These are phyloP conservation scores for Deroplatys truncata DNA, from an alignment of 2,888 invertebrate genomes.

Conservation along the genomic window DNA sequence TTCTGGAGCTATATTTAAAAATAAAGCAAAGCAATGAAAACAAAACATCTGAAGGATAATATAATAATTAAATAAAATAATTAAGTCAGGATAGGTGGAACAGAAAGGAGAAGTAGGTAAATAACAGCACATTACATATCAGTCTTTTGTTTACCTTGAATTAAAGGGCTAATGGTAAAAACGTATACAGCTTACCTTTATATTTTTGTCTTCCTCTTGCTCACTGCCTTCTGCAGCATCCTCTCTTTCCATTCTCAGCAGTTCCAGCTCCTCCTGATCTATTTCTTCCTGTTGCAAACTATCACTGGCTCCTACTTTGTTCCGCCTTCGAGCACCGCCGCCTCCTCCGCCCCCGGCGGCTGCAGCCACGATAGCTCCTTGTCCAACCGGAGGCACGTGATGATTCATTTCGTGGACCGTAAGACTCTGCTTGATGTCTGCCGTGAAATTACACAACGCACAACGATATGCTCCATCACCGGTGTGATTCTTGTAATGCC, in stretches of 20 bases:
- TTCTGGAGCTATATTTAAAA: too few relatives aligned
- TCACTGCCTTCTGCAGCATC: conserved; percentile 18
- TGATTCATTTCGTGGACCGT: conserved; percentile 91
- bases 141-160: too few relatives aligned
- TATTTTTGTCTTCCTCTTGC: neutral
- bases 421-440: conserved; percentile 86
- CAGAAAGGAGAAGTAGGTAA: too few relatives aligned
- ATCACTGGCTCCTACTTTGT: conserved; percentile 72
- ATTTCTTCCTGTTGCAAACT: conserved; percentile 36
- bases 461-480: conserved; percentile 82
- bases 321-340: conserved; percentile 53
- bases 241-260: conserved; percentile 33
- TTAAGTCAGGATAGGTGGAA: too few relatives aligned
- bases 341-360: conserved; percentile 50
- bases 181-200: neutral
- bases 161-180: neutral
- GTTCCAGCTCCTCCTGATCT: conserved; percentile 37
- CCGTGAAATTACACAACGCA: conserved; percentile 83
- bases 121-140: too few relatives aligned
- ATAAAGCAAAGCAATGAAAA: too few relatives aligned
- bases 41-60: too few relatives aligned
- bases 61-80: too few relatives aligned
- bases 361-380: conserved; percentile 46
- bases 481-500: conserved; percentile 89
- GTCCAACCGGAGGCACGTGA: conserved; percentile 76